Percentiles rank a stretch among this genome's conserved stretches.
Conservation (phyloP, 2,888 invertebrate genomes). For the Himalopsyche japonica region DNA sequence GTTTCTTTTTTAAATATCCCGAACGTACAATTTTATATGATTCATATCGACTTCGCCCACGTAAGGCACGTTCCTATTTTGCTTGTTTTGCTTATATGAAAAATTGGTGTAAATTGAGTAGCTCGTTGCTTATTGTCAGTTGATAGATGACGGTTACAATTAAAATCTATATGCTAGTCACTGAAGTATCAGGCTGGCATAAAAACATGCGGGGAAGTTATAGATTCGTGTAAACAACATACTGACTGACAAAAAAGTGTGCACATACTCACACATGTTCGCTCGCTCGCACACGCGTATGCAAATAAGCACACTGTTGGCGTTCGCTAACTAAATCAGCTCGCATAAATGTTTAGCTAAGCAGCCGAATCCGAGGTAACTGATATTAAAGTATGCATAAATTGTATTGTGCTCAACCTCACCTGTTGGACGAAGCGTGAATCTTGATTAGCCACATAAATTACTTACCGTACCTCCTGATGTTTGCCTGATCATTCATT, state of each 20-base stretch:
- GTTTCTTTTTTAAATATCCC: no score
- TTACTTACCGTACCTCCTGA: not conserved
- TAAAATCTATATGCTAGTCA: no score
- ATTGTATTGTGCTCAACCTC: constrained; percentile 19
- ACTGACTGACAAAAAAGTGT: not conserved
- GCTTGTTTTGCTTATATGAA: no score
- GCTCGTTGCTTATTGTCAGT: no score
- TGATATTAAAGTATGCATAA: constrained; percentile 20
- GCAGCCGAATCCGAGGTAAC: constrained; percentile 17
- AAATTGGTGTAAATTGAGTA: no score
- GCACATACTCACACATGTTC: not conserved
- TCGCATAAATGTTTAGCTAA: constrained; percentile 36
- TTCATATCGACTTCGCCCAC: no score
- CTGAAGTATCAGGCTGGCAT: not conserved
- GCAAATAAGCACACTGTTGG: constrained; percentile 15
- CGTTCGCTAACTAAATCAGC: constrained; percentile 30
- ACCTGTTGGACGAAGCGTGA: constrained; percentile 15
- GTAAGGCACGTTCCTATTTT: no score
- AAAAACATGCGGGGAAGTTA: not conserved
- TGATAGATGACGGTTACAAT: no score
- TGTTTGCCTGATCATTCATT: not conserved
- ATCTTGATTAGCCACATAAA: not conserved
- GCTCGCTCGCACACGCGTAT: constrained; percentile 22
- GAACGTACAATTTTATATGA: no score
- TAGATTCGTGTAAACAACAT: not conserved